Base-by-base conservation (phyloP, 2,888 invertebrate genomes). In the Temnothorax unifasciatus region DNA sequence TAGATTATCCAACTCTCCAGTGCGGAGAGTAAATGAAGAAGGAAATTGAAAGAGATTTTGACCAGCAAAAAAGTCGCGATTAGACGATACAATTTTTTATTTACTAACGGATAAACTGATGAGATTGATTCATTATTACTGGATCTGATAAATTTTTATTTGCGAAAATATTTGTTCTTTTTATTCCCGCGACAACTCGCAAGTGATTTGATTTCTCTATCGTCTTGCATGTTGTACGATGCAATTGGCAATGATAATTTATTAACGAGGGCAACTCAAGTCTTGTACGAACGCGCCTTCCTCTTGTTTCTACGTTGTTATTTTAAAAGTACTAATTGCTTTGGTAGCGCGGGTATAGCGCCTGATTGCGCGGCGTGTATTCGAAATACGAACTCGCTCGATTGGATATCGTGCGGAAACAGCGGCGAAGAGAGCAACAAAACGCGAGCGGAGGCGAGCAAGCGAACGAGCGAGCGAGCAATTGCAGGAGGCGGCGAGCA, bases 311-410 rank as follows among this genome's bases (percentile, higher is more conserved):
- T 18, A 59, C 71, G 59, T 41, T 77, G 71, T 81, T 81, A 81
- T 71, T 71, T 81, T 44, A 34, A 71, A 71, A 59, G 47, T 71
- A 71, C 79, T 81, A 81, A 81, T 81, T 81, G 79, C 79, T 69
- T 69, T 59, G 71, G 47, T 54, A 29, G 34, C 69, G 50, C 63
- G 61, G 34, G 68, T 44, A 21, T 44, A 21, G 44, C 57, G 41
- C 44, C 59, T 59, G 71, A 81, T 81, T 81, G 59, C 59, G 59
- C 71, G 76, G 41, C 54, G 52, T 74, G 82, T 74, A 74, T 73
- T 63, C 83, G 59, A 83, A 88, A 86, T 86, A 87, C 85, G 76
- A 81, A 66, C 77, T 83, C 61, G 75, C 77, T 64, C 84, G 52
- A 34, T 64, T 74, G 41, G 63, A 69, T 73, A 82, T 83, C 74